Conservation (phyloP, 2,113 vertebrate genomes). For the Tapirus terrestris region DNA sequence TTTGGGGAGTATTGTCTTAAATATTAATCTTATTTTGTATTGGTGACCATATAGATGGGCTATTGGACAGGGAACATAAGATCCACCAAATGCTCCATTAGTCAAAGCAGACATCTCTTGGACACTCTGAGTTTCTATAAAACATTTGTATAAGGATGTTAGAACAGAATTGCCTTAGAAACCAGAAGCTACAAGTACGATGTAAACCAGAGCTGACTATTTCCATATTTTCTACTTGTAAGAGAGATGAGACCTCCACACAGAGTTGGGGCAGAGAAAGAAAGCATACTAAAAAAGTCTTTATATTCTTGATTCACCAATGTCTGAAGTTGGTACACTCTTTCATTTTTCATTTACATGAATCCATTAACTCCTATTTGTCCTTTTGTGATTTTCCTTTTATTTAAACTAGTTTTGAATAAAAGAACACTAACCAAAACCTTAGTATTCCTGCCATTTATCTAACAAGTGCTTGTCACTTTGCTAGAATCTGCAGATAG, state of each 20-base stretch:
- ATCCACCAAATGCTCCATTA: not conserved
- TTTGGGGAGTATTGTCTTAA: not conserved
- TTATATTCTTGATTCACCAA: not conserved
- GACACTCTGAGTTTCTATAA: not conserved
- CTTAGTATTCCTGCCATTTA: not conserved
- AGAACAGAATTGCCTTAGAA: not conserved
- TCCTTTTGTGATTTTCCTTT: not conserved
- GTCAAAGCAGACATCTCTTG: not conserved
- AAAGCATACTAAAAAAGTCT: not conserved
- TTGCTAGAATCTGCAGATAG: not conserved
- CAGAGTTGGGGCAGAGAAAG: not conserved
- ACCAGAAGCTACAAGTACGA: not conserved
- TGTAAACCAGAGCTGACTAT: not conserved
- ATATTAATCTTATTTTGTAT: not conserved
- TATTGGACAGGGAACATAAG: not conserved
- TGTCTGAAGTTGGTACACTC: not conserved
- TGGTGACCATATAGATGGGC: not conserved
- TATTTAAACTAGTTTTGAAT: not conserved
- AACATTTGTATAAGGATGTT: not conserved
- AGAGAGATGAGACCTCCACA: not conserved
- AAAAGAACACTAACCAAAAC: not conserved
- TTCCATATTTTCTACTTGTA: not conserved
- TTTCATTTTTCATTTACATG: not conserved
- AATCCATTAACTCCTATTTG: not conserved
- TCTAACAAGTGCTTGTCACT: not conserved